phyloP scores from a whole-genome alignment of 2,797 vertebrate species.

The Zenarchopterus dispar region DNA sequence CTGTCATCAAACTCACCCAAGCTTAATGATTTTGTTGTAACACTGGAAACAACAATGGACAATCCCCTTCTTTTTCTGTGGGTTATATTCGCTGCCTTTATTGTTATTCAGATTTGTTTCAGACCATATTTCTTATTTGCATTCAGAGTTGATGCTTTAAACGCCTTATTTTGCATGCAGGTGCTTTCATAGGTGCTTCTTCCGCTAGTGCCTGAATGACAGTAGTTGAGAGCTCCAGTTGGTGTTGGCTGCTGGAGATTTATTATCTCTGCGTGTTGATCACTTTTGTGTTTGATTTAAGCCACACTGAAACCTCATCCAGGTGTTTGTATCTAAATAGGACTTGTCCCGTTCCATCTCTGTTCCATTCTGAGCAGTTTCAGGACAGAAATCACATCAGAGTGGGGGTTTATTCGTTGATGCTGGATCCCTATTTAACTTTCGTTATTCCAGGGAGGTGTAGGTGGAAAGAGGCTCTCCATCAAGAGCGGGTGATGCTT shows the following conservation, averaged over 20 bases:
- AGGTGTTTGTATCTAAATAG: constrained; percentile 20
- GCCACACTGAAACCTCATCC: not conserved
- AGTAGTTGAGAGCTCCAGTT: not conserved
- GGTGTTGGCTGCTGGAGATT: not conserved
- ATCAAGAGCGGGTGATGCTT: not conserved
- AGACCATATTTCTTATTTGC: constrained; percentile 25
- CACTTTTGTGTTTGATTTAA: constrained; percentile 13
- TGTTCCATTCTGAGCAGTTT: constrained; percentile 1
- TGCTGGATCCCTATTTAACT: constrained; percentile 21
- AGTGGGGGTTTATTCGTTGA: constrained; percentile 1
- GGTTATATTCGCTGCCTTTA: constrained; percentile 7
- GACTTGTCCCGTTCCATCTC: not conserved
- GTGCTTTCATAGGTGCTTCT: constrained; percentile 54
- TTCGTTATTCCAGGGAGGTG: constrained; percentile 2
- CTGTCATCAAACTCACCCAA: constrained; percentile 3
- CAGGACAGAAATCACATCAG: not conserved
- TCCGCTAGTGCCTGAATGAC: constrained; percentile 72
- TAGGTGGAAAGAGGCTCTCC: not conserved
- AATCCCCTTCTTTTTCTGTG: constrained; percentile 22
- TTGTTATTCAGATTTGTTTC: constrained; percentile 18
- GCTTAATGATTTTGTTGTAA: not conserved
- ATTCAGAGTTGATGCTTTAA: constrained; percentile 42
- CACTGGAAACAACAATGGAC: constrained; percentile 10
- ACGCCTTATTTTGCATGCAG: constrained; percentile 71
- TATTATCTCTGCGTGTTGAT: not conserved